Evolutionary conservation across 1,140 invertebrate genomes (phyloP), one percentile per base, ranked within the genome.

Genomic region (Caenorhabditis latens): DNA sequence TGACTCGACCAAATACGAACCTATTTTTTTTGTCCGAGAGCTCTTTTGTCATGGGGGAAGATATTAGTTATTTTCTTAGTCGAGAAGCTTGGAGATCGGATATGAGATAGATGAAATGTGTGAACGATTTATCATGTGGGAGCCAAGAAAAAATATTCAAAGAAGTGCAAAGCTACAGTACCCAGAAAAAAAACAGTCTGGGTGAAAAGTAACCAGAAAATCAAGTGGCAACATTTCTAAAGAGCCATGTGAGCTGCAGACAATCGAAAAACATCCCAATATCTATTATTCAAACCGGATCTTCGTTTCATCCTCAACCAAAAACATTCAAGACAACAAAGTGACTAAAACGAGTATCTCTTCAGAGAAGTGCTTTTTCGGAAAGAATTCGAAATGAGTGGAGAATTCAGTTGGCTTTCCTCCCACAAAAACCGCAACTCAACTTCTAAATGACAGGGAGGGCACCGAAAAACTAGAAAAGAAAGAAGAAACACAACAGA

Each of bases 371-470:
- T 50, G 71, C 71, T 79, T 79, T 61, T 79, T 50, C 19, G 71
- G 71, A 79, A 79, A 79, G 71, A 79, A 79, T 79, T 53, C 21
- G 32, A 79, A 79, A 79, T 79, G 71, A 79, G 71, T 19, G 13
- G 71, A 42, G n/a, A 46, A 79, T 79, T 79, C 40, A 6, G n/a
- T 79, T 50, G 71, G 46, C 4, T 79, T 42, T 13, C 71, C 19
- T 19, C 32, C 32, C 32, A 32, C 32, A 58, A 63, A 79, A 50
- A 21, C 71, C 46, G 71, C 43, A 79, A 79, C 71, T 79, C 46
- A 43, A n/a, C 46, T 50, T 42, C 40, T 50, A 79, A 79, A 79
- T 79, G 71, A 79, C 71, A 79, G 71, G 46, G 71, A 79, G 71
- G 46, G 71, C 65, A 71, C 21, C 65, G n/a, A 24, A 71, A 71